Percentiles rank a stretch among this genome's conserved stretches.
Evolutionary conservation across 23 tunicate genomes (phyloP).

Genomic region (Corella eumyota): DNA sequence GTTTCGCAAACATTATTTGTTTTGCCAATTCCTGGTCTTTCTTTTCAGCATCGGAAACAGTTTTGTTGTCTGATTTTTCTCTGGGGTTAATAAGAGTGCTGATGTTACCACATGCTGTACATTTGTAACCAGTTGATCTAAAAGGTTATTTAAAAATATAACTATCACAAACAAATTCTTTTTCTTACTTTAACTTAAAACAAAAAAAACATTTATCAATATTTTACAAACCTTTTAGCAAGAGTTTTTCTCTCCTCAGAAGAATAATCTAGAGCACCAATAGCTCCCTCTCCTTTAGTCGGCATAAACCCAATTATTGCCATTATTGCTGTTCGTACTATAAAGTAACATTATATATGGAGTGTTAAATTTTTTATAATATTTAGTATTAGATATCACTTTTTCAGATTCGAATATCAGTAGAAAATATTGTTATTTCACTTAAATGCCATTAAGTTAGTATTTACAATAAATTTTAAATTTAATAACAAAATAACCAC

Average conservation of each 20-base stretch:
- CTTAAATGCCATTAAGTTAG: too few relatives aligned
- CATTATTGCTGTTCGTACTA: constrained; percentile 87
- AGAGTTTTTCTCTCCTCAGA: constrained; percentile 79
- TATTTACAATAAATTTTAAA: background rate
- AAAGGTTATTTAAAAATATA: background rate
- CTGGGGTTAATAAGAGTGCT: constrained; percentile 20
- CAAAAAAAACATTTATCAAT: background rate
- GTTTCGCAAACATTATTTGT: constrained; percentile 60
- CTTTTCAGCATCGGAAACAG: constrained; percentile 17
- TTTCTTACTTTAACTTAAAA: background rate
- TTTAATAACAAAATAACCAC: background rate
- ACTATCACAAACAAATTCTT: background rate
- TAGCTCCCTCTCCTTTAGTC: constrained; percentile 95
- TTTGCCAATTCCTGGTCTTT: constrained; percentile 66
- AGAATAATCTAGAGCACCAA: constrained; percentile 89
- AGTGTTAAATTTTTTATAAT: background rate
- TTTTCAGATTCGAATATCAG: background rate
- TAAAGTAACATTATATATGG: background rate
- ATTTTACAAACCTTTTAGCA: constrained; percentile 43
- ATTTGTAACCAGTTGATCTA: constrained; percentile 28
- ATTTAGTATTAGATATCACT: background rate
- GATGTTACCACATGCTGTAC: constrained; percentile 61
- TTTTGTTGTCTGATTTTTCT: background rate
- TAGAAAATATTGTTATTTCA: background rate
- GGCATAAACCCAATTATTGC: constrained; percentile 98